A percentile compares a stretch with the other conserved stretches of the same genome.
phyloP scores from a whole-genome alignment of 2,113 vertebrate species.

The Pollachius pollachius region DNA sequence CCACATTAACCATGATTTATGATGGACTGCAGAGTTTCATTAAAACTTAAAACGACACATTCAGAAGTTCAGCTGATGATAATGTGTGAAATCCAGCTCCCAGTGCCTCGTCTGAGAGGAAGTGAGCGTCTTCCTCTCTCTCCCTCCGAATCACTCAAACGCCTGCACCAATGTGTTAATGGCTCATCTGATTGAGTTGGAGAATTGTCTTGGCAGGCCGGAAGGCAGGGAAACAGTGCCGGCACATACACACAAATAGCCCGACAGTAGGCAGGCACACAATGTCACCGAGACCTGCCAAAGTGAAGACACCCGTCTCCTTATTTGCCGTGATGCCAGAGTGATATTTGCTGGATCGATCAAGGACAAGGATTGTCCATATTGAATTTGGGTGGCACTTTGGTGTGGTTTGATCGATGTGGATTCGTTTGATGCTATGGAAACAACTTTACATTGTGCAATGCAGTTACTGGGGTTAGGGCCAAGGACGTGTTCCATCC shows the following conservation, averaged over 20 bases:
- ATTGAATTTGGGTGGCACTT: conserved; percentile 37
- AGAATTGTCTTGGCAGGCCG: conserved; percentile 31
- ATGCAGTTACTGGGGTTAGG: conserved; percentile 7
- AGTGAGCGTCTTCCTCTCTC: no score
- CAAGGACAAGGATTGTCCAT: conserved; percentile 37
- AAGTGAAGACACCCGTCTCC: conserved; percentile 33
- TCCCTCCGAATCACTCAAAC: background rate
- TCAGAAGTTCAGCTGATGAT: no score
- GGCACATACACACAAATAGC: background rate
- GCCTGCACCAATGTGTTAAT: conserved; percentile 21
- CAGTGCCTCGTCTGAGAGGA: no score
- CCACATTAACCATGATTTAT: no score
- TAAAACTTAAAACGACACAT: no score
- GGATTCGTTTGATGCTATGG: conserved; percentile 54
- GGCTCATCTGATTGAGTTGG: conserved; percentile 27
- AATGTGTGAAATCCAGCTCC: background rate
- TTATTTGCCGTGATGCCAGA: conserved; percentile 12
- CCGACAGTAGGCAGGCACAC: conserved; percentile 25
- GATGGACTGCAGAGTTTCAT: no score
- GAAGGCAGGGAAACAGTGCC: background rate
- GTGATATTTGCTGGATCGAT: conserved; percentile 38
- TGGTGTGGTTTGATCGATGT: conserved; percentile 46
- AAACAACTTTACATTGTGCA: conserved; percentile 35
- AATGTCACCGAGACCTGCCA: conserved; percentile 37
- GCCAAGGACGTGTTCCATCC: conserved; percentile 41